Evolutionary conservation across 1,140 invertebrate species (phyloP).

Genomic region (Gryllus bimaculatus): DNA sequence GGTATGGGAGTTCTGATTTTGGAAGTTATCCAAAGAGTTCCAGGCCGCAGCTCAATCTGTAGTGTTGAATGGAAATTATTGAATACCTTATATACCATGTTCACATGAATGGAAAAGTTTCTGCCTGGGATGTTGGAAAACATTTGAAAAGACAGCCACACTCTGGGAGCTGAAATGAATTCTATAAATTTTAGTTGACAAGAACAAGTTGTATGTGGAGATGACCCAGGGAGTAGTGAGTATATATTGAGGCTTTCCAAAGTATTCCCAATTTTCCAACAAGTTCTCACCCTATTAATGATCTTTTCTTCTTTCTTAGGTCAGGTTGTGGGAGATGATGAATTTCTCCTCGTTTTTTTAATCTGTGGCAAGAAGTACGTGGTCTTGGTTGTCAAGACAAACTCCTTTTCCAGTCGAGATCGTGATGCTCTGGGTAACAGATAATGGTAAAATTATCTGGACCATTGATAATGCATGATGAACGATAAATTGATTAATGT

Average conservation of each 20-base stretch:
- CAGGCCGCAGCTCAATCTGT: constrained; percentile 36
- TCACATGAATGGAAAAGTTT: constrained; percentile 39
- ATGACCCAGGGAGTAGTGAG: constrained; percentile 39
- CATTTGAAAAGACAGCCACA: constrained; percentile 28
- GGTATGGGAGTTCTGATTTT: constrained; percentile 38
- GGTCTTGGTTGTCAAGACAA: constrained; percentile 34
- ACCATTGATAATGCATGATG: constrained; percentile 14
- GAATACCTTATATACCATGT: constrained; percentile 36
- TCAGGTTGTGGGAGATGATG: constrained; percentile 34
- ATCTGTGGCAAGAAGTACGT: constrained; percentile 36
- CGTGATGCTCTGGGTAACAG: constrained; percentile 36
- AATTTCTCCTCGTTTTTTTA: constrained; percentile 29
- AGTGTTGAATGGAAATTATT: constrained; percentile 32
- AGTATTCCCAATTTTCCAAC: background rate
- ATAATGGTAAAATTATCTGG: constrained; percentile 21
- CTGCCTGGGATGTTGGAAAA: constrained; percentile 34
- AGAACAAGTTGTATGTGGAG: constrained; percentile 34
- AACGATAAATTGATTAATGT: constrained; percentile 8
- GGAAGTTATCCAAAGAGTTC: constrained; percentile 33
- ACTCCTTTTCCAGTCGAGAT: constrained; percentile 36
- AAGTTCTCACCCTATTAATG: constrained; percentile 14
- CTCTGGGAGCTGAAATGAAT: constrained; percentile 29
- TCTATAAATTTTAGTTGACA: constrained; percentile 31
- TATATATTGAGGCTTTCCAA: constrained; percentile 12
- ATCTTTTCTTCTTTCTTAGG: constrained; percentile 24